A percentile compares a stretch with the other conserved stretches of the same genome.
These are phyloP conservation scores for Hemicrepidius hirtus DNA, from an alignment of 2,888 invertebrate genomes.

Conservation along the genomic window DNA sequence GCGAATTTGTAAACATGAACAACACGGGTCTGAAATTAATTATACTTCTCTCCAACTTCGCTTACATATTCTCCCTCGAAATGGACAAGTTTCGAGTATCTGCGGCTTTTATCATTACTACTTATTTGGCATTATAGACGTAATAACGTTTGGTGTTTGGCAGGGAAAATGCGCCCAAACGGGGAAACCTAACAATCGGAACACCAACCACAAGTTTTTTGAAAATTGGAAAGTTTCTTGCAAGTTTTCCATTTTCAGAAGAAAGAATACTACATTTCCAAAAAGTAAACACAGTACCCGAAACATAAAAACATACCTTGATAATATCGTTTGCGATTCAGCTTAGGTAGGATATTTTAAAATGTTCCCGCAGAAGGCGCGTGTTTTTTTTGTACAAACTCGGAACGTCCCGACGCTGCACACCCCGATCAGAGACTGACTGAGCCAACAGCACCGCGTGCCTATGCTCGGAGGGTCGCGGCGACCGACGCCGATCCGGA, in stretches of 20 bases:
- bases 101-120: conserved; percentile 6
- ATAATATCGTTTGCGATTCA: conserved; percentile 25
- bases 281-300: conserved; percentile 18
- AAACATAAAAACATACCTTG: conserved; percentile 41
- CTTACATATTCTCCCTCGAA: conserved; percentile 18
- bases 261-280: not conserved
- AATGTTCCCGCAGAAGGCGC: conserved; percentile 44
- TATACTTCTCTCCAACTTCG: conserved; percentile 38
- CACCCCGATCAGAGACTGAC: conserved; percentile 55
- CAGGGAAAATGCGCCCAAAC: not conserved
- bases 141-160: not conserved
- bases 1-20: conserved; percentile 39
- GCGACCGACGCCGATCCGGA: conserved; percentile 63
- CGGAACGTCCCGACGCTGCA: conserved; percentile 48
- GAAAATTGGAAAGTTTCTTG: not conserved
- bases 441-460: conserved; percentile 55
- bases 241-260: not conserved
- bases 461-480: conserved; percentile 58
- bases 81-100: conserved; percentile 34
- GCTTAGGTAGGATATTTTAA: conserved; percentile 29
- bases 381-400: conserved; percentile 32
- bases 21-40: conserved; percentile 41
- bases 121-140: conserved; percentile 1
- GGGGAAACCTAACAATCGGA: not conserved
- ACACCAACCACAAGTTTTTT: not conserved